phyloP scores from a whole-genome alignment of 2,888 invertebrate species.

The Epinotia bilunana region DNA sequence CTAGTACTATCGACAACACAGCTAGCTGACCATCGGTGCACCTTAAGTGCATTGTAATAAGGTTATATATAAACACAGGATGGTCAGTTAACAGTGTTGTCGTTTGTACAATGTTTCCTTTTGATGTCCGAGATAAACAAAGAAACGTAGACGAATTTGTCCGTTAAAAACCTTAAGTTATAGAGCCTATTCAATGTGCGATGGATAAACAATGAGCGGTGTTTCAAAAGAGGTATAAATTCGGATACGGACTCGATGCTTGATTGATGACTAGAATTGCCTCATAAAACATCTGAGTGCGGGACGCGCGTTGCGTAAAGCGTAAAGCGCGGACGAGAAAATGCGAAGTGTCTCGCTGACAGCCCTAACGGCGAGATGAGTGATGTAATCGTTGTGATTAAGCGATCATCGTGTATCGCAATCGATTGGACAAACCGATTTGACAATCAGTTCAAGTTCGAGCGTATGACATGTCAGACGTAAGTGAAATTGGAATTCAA shows the following conservation, averaged over 20 bases:
- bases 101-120: too few species aligned
- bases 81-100: too few species aligned
- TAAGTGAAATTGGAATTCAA: neutral
- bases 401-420: slow-evolving; percentile 28
- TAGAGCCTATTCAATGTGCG: slow-evolving; percentile 18
- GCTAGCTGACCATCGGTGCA: too few species aligned
- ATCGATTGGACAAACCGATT: slow-evolving; percentile 23
- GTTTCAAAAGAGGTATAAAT: slow-evolving; percentile 35
- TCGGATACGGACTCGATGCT: slow-evolving; percentile 33
- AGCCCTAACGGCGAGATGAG: slow-evolving; percentile 30
- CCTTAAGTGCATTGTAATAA: too few species aligned
- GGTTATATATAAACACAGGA: too few species aligned
- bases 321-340: slow-evolving; percentile 16
- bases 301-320: slow-evolving; percentile 33
- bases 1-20: too few species aligned
- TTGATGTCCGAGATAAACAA: too few species aligned
- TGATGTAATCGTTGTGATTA: slow-evolving; percentile 38
- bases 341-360: slow-evolving; percentile 37
- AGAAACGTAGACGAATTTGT: too few species aligned
- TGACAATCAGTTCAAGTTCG: slow-evolving; percentile 36
- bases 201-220: slow-evolving; percentile 39
- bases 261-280: slow-evolving; percentile 39
- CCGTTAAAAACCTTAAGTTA: too few species aligned
- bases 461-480: slow-evolving; percentile 9
- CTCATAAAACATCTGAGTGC: slow-evolving; percentile 33